These are phyloP conservation scores for Sylvicola cinctus DNA, from an alignment of 2,888 invertebrate species.

Conservation along the genomic window DNA sequence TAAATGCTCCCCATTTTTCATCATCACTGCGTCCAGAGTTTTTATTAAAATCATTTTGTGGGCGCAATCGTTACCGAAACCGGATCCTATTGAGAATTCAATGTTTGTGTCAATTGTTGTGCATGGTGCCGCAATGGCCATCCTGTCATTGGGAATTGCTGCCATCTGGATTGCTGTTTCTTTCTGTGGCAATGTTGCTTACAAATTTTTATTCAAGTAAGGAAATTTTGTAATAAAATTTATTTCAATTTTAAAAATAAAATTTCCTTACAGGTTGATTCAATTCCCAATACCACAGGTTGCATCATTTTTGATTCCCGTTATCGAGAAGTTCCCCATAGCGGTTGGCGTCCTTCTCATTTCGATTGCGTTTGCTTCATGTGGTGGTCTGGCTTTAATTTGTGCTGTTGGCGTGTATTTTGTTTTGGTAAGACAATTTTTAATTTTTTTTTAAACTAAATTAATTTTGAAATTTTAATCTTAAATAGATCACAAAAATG, in stretches of 20 bases:
- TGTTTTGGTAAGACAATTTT: slow-evolving; percentile 31
- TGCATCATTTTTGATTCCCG: slow-evolving; percentile 31
- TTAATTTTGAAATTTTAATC: slow-evolving; percentile 15
- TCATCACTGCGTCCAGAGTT: slow-evolving; percentile 16
- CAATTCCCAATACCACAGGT: slow-evolving; percentile 10
- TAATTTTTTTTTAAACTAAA: slow-evolving; percentile 1
- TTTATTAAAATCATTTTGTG: slow-evolving; percentile 11
- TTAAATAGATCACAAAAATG: slow-evolving; percentile 38
- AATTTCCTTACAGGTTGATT: slow-evolving; percentile 28
- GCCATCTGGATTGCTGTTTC: slow-evolving; percentile 34
- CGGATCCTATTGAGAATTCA: slow-evolving; percentile 11
- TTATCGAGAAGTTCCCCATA: slow-evolving; percentile 46
- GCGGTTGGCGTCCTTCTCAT: slow-evolving; percentile 41
- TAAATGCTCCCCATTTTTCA: slow-evolving; percentile 28
- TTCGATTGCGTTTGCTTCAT: slow-evolving; percentile 40
- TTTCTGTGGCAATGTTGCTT: slow-evolving; percentile 46
- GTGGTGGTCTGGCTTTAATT: slow-evolving; percentile 50
- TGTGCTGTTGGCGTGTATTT: slow-evolving; percentile 46
- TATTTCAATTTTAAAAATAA: slow-evolving; percentile 1
- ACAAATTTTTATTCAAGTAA: slow-evolving; percentile 43
- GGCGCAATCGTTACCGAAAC: slow-evolving; percentile 9
- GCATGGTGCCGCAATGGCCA: slow-evolving; percentile 39
- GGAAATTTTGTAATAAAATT: slow-evolving; percentile 6
- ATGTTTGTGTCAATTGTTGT: slow-evolving; percentile 35
- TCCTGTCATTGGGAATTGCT: slow-evolving; percentile 33